Evolutionary conservation across 1,140 invertebrate genomes (phyloP).

Genomic region (Rhagoletis zephyria): DNA sequence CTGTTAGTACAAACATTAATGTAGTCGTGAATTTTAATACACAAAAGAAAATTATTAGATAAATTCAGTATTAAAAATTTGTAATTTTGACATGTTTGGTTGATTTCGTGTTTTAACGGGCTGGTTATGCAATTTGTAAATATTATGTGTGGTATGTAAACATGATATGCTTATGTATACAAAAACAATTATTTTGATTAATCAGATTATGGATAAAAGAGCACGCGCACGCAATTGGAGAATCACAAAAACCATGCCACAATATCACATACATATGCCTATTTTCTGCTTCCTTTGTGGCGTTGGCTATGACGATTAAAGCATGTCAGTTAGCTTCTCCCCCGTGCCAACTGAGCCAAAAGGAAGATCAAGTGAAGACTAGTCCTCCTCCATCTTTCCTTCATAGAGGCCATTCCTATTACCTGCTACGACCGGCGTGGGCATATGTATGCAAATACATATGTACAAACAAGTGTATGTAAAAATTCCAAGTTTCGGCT

Average conservation of each 20-base stretch:
- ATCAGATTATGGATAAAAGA: conserved; percentile 41
- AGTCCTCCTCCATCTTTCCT: too few species aligned
- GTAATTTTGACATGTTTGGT: conserved; percentile 27
- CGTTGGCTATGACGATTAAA: too few species aligned
- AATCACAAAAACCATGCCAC: conserved; percentile 12
- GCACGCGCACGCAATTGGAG: conserved; percentile 42
- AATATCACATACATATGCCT: background rate
- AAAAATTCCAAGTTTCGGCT: too few species aligned
- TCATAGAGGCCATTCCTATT: too few species aligned
- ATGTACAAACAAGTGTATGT: too few species aligned
- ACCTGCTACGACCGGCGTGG: too few species aligned
- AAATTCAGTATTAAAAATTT: conserved; percentile 57
- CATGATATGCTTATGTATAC: background rate
- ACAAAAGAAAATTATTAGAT: conserved; percentile 51
- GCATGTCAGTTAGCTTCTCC: too few species aligned
- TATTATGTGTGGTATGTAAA: conserved; percentile 41
- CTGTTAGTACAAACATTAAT: conserved; percentile 73
- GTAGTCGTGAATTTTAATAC: conserved; percentile 49
- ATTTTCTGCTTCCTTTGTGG: background rate
- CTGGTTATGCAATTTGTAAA: conserved; percentile 31
- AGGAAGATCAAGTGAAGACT: too few species aligned
- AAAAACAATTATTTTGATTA: conserved; percentile 52
- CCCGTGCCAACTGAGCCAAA: too few species aligned
- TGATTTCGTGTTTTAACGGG: background rate
- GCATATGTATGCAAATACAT: too few species aligned